These are phyloP conservation scores for Sardina pilchardus DNA, from an alignment of 2,113 vertebrate genomes.

Conservation along the genomic window DNA sequence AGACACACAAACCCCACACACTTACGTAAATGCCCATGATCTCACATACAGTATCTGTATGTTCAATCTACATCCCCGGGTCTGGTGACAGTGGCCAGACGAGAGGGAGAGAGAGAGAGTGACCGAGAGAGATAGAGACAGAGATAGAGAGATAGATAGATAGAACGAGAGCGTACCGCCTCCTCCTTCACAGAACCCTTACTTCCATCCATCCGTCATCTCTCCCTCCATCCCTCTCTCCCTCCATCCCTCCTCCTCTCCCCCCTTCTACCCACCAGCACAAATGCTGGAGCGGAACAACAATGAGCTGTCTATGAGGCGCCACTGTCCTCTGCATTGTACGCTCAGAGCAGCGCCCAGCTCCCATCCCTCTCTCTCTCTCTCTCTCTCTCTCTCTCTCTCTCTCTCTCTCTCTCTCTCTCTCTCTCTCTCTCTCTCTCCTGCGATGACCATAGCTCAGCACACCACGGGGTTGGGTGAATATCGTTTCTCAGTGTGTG, in stretches of 20 bases:
- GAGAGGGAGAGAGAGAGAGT: not conserved
- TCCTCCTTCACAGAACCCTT: not conserved
- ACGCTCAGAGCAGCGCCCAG: not conserved
- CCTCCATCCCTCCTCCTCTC: not conserved
- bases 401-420: no score
- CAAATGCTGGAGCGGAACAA: conserved; percentile 61
- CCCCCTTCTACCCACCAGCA: conserved; percentile 35
- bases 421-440: conserved; percentile 36
- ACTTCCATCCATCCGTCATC: no score
- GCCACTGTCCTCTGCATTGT: conserved; percentile 25
- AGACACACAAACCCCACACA: not conserved
- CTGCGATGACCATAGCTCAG: not conserved
- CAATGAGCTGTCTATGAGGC: conserved; percentile 62
- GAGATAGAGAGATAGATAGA: not conserved
- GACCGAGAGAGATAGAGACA: not conserved
- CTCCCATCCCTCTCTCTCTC: conserved; percentile 31
- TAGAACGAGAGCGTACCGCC: not conserved
- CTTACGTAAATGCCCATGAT: not conserved
- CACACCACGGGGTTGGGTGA: not conserved
- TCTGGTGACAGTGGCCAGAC: conserved; percentile 13
- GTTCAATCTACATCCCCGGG: conserved; percentile 5
- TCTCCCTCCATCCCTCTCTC: no score
- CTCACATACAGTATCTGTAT: conserved; percentile 7
- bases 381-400: no score
- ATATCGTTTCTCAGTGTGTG: not conserved